Conservation (phyloP, 2,888 invertebrate genomes). For the Beris morrisii region DNA sequence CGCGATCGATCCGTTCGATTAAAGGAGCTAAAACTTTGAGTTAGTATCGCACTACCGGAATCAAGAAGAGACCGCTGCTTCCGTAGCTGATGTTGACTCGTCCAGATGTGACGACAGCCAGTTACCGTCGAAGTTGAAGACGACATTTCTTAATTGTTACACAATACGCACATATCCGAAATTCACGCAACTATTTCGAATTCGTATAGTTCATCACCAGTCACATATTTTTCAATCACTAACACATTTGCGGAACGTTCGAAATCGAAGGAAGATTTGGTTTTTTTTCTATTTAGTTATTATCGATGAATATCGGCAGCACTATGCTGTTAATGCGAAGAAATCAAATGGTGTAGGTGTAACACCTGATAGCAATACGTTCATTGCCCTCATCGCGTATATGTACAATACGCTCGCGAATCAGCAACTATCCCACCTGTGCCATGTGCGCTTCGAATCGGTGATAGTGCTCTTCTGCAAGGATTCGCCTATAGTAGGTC, state of each 20-base stretch:
- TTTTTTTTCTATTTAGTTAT: too few species aligned
- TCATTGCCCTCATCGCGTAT: constrained; percentile 23
- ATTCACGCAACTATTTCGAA: too few species aligned
- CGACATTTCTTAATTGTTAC: too few species aligned
- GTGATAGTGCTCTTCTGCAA: constrained; percentile 13
- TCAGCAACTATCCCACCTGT: constrained; percentile 5
- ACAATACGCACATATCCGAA: too few species aligned
- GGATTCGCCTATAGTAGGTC: neutral
- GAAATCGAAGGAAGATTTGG: constrained; percentile 18
- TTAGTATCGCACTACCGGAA: neutral
- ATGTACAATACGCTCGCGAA: constrained; percentile 6
- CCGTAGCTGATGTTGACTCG: constrained; percentile 38
- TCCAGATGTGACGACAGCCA: constrained; percentile 33
- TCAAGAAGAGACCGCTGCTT: constrained; percentile 39
- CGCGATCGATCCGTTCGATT: constrained; percentile 26
- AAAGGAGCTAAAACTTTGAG: neutral
- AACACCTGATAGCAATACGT: constrained; percentile 19
- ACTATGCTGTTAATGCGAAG: neutral
- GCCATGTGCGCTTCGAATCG: constrained; percentile 16
- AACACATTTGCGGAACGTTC: constrained; percentile 10
- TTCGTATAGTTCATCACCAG: too few species aligned
- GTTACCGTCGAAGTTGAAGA: too few species aligned
- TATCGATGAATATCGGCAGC: too few species aligned
- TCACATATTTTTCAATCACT: too few species aligned
- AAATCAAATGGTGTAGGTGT: constrained; percentile 8